phyloP scores from a whole-genome alignment of 1,140 invertebrate genomes.

The Paralvinella palmiformis region DNA sequence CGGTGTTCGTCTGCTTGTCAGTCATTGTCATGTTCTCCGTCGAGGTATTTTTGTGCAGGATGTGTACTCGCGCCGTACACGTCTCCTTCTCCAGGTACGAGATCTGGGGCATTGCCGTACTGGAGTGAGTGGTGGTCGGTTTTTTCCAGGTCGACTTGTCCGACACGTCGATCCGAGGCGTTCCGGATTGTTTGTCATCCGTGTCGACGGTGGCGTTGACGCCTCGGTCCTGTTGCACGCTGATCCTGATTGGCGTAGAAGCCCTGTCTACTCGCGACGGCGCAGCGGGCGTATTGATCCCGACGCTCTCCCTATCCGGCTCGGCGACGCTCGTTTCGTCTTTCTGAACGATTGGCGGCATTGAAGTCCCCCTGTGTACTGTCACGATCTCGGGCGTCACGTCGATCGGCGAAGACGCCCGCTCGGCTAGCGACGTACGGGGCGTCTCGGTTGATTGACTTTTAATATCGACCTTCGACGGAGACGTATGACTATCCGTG shows the following conservation, averaged over 20 bases:
- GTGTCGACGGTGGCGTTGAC: neutral
- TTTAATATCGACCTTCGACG: too few relatives aligned
- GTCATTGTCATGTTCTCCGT: constrained; percentile 7
- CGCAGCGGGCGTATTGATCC: neutral
- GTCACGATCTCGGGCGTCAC: too few relatives aligned
- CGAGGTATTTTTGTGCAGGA: constrained; percentile 17
- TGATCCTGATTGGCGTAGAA: neutral
- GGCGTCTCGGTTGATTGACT: neutral
- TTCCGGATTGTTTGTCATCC: neutral
- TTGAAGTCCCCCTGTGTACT: too few relatives aligned
- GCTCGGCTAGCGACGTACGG: neutral
- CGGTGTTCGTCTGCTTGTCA: constrained; percentile 16
- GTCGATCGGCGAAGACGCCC: neutral
- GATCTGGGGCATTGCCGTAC: constrained; percentile 5
- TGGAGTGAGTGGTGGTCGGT: neutral
- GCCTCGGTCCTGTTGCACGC: neutral
- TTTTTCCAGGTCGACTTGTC: constrained; percentile 5
- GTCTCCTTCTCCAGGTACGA: constrained; percentile 14
- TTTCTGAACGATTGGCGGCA: neutral
- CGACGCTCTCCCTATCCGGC: neutral
- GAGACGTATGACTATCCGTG: too few relatives aligned
- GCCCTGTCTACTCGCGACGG: neutral
- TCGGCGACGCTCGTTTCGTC: neutral
- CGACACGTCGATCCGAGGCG: neutral
- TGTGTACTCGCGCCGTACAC: neutral